Conservation (phyloP, 1,140 invertebrate genomes). For the Dendroctonus valens region DNA sequence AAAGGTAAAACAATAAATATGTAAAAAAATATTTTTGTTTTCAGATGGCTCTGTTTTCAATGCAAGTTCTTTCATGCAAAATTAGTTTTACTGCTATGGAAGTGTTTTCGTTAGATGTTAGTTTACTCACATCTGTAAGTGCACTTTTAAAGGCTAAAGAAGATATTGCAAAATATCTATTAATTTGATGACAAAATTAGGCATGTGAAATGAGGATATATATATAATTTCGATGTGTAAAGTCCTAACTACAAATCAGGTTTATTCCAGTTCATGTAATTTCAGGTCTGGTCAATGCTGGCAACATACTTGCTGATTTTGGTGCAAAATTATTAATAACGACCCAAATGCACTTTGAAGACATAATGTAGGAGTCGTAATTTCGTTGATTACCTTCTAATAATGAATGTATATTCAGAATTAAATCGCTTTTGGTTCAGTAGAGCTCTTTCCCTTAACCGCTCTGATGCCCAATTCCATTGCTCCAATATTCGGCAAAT, state of each 20-base stretch:
- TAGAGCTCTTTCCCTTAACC: too few relatives aligned
- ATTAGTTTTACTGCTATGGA: slow-evolving; percentile 12
- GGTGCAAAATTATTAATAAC: slow-evolving; percentile 15
- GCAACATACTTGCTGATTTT: slow-evolving; percentile 13
- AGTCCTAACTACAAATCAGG: not conserved
- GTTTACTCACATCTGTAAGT: slow-evolving; percentile 5
- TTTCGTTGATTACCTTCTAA: not conserved
- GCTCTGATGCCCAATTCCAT: too few relatives aligned
- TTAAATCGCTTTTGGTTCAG: too few relatives aligned
- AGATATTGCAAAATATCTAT: too few relatives aligned
- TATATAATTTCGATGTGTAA: too few relatives aligned
- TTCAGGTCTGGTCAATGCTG: slow-evolving; percentile 15
- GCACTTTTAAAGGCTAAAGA: too few relatives aligned
- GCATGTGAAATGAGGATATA: too few relatives aligned
- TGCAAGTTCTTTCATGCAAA: slow-evolving; percentile 8
- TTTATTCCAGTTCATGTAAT: not conserved
- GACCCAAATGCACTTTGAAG: not conserved
- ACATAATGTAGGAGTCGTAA: not conserved
- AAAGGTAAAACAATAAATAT: too few relatives aligned
- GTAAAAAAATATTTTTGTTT: not conserved
- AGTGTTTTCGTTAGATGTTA: slow-evolving; percentile 8
- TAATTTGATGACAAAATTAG: too few relatives aligned
- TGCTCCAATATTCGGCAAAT: too few relatives aligned
- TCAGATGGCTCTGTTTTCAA: slow-evolving; percentile 2
- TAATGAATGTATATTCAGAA: too few relatives aligned